Evolutionary conservation across 2,113 vertebrate genomes (phyloP), one percentile per base, ranked within the genome.

Genomic region (Dasypus novemcinctus): DNA sequence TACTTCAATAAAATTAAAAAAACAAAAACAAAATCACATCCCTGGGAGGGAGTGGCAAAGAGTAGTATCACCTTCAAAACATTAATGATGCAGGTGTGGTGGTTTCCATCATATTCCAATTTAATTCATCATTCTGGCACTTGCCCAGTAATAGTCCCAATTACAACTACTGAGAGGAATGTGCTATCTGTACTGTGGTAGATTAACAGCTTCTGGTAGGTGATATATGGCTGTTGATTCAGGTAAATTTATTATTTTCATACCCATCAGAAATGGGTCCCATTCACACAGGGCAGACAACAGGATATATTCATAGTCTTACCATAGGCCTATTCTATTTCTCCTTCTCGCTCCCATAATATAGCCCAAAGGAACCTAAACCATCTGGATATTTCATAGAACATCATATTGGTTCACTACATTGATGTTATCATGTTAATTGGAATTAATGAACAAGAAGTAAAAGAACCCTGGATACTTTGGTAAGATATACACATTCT

Each of bases 31-130:
- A 54, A 54, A 36, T 61, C 72, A 54, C 54, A 72, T n/a, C 59
- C 29, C 41, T 49, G 14, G 29, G 9, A 11, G 8, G 64, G 20
- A 3, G 79, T 41, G 38, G 57, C 36, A 91, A 91, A 80, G 54
- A 43, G 76, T 71, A 95, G 17, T 52, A 41, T 92, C 69, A 61
- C 18, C 52, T 17, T 92, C 41, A 93, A 72, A 93, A 93, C 57
- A 85, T 86, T 81, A 66, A 87, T 85, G 59, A 76, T 92, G 52
- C 41, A 69, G 75, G 49, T 57, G 10, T 90, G 27, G 59, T 49
- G 38, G 75, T 71, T 27, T 38, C 49, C n/a, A 31, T n/a, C 9
- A 49, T 74, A n/a, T n/a, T n/a, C n/a, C n/a, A n/a, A n/a, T n/a
- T n/a, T n/a, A n/a, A n/a, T n/a, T n/a, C 9, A 49, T 74, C 64